Conservation (phyloP, 1,140 invertebrate species). For the Oncopeltus fasciatus region DNA sequence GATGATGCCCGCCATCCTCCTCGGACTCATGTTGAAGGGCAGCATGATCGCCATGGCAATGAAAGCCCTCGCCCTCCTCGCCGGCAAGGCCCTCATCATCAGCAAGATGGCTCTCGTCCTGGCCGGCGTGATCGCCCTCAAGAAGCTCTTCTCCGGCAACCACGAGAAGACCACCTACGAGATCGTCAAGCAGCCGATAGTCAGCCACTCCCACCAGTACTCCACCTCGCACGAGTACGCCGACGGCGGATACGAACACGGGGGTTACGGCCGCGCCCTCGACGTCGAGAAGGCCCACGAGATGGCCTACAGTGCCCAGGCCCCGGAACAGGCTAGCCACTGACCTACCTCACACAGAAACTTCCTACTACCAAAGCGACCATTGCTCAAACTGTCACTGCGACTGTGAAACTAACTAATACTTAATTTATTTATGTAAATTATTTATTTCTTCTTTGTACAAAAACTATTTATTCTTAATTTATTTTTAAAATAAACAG, state of each 20-base stretch:
- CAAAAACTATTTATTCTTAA: too few relatives aligned
- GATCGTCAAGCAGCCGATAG: constrained; percentile 69
- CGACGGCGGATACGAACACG: constrained; percentile 28
- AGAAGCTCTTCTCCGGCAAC: constrained; percentile 46
- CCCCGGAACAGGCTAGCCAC: not conserved
- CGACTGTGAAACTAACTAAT: too few relatives aligned
- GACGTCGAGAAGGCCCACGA: constrained; percentile 18
- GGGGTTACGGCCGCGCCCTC: constrained; percentile 29
- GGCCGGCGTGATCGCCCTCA: constrained; percentile 57
- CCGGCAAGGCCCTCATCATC: constrained; percentile 54
- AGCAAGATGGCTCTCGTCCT: constrained; percentile 60
- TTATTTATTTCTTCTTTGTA: too few relatives aligned
- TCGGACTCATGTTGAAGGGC: constrained; percentile 48
- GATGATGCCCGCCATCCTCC: constrained; percentile 39
- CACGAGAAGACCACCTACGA: constrained; percentile 68
- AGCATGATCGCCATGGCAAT: constrained; percentile 55
- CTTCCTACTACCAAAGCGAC: too few relatives aligned
- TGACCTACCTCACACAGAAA: too few relatives aligned
- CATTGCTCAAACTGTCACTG: too few relatives aligned
- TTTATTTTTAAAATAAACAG: too few relatives aligned
- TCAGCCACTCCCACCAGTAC: constrained; percentile 58
- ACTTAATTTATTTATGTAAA: too few relatives aligned
- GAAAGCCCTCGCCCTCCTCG: constrained; percentile 54
- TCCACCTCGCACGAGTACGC: constrained; percentile 47
- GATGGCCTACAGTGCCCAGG: constrained; percentile 18